These are phyloP conservation scores for Cheracebus regulus DNA, from an alignment of 2,797 vertebrate species.

Conservation along the genomic window DNA sequence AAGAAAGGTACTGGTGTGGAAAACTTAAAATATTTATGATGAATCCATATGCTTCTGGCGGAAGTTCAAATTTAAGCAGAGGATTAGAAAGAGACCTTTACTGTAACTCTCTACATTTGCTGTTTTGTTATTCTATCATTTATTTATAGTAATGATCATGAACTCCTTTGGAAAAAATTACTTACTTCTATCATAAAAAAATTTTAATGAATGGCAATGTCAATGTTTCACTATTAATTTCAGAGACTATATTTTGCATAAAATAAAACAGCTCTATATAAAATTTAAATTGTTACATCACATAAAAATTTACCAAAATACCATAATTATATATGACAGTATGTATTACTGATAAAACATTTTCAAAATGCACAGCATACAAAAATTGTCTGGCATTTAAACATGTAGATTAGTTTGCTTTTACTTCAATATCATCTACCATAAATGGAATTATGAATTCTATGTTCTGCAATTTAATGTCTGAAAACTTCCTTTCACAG, in stretches of 20 bases:
- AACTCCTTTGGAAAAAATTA: neutral
- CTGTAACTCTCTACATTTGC: neutral
- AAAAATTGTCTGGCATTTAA: neutral
- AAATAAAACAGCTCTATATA: neutral
- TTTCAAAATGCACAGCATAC: neutral
- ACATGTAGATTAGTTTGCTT: slow-evolving; percentile 10
- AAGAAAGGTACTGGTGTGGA: neutral
- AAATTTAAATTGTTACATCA: neutral
- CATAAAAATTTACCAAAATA: slow-evolving; percentile 19
- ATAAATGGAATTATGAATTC: slow-evolving; percentile 33
- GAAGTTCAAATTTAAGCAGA: neutral
- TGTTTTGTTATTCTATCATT: neutral
- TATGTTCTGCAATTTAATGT: slow-evolving; percentile 43
- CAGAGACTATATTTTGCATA: neutral
- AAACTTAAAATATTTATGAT: neutral
- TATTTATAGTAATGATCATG: neutral
- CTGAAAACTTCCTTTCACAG: slow-evolving; percentile 57
- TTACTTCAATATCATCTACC: neutral
- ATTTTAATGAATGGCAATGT: slow-evolving; percentile 11
- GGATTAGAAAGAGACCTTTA: neutral
- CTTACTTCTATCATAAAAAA: slow-evolving; percentile 51
- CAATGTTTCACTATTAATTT: neutral
- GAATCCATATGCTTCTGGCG: neutral
- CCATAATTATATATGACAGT: neutral
- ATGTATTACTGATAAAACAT: neutral